A percentile compares a stretch with the other conserved stretches of the same genome.
phyloP scores from a whole-genome alignment of 2,888 invertebrate genomes.

The Athripsodes cinereus region DNA sequence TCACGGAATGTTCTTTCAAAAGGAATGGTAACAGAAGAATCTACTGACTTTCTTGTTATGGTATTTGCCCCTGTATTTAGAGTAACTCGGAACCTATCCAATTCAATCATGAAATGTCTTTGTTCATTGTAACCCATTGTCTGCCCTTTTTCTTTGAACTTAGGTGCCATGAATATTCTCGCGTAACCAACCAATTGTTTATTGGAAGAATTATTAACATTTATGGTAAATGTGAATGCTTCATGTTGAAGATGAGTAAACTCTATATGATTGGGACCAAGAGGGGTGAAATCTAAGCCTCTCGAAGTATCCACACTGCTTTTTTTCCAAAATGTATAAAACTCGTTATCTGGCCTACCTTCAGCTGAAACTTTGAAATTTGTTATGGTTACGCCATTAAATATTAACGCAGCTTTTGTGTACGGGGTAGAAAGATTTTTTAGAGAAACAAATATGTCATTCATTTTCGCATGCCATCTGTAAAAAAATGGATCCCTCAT shows the following conservation, averaged over 20 bases:
- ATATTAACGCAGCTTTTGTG: slow-evolving; percentile 28
- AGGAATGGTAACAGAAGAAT: slow-evolving; percentile 57
- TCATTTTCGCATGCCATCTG: slow-evolving; percentile 76
- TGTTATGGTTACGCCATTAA: slow-evolving; percentile 50
- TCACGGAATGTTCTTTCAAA: slow-evolving; percentile 54
- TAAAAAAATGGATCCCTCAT: slow-evolving; percentile 86
- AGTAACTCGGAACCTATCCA: slow-evolving; percentile 58
- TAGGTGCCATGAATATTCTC: slow-evolving; percentile 62
- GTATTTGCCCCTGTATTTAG: slow-evolving; percentile 55
- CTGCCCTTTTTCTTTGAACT: slow-evolving; percentile 56
- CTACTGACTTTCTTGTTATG: slow-evolving; percentile 45
- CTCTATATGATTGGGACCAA: slow-evolving; percentile 63
- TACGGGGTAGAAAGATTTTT: slow-evolving; percentile 46
- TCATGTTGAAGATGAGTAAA: slow-evolving; percentile 76
- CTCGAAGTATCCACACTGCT: slow-evolving; percentile 74
- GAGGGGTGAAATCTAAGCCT: slow-evolving; percentile 70
- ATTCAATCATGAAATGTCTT: slow-evolving; percentile 56
- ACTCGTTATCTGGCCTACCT: slow-evolving; percentile 40
- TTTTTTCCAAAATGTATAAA: slow-evolving; percentile 75
- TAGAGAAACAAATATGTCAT: slow-evolving; percentile 65
- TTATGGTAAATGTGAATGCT: slow-evolving; percentile 53
- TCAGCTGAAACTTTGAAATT: slow-evolving; percentile 38
- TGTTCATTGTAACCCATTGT: slow-evolving; percentile 53
- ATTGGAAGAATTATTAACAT: slow-evolving; percentile 30
- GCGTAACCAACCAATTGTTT: slow-evolving; percentile 51